Conservation (phyloP, 2,113 vertebrate species). For the Malaclemys terrapin region DNA sequence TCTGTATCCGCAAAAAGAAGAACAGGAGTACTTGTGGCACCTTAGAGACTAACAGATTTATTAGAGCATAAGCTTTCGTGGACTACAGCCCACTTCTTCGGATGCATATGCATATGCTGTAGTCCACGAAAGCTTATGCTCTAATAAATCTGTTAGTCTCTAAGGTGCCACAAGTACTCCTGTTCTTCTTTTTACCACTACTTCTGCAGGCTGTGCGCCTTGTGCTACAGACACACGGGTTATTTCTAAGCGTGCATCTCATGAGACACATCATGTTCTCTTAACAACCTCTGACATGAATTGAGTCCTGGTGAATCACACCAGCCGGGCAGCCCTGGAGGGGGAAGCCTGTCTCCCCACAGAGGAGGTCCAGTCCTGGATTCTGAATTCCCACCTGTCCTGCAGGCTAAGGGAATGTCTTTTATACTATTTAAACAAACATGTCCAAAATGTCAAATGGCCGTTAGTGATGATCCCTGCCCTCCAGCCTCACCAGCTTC, state of each 20-base stretch:
- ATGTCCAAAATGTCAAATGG: rapidly evolving
- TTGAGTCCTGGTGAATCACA: background rate
- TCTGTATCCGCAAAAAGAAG: too few relatives aligned
- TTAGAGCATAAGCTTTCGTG: too few relatives aligned
- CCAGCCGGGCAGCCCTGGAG: background rate
- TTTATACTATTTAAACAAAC: rapidly evolving
- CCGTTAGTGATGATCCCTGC: rapidly evolving
- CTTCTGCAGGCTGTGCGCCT: too few relatives aligned
- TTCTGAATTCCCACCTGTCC: background rate
- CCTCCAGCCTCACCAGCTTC: rapidly evolving
- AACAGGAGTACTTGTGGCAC: too few relatives aligned
- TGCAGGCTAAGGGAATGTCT: rapidly evolving
- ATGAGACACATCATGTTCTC: rapidly evolving
- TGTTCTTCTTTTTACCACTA: too few relatives aligned
- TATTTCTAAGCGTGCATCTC: rapidly evolving
- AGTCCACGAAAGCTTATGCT: too few relatives aligned
- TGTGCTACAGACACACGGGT: rapidly evolving
- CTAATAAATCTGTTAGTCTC: too few relatives aligned
- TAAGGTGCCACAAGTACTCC: too few relatives aligned
- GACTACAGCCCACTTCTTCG: too few relatives aligned
- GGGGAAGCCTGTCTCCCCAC: background rate
- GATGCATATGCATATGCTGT: too few relatives aligned
- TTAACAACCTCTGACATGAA: background rate
- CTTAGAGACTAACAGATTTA: too few relatives aligned
- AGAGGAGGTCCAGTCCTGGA: rapidly evolving